Evolutionary conservation across 2,797 vertebrate genomes (phyloP), one percentile per base, ranked within the genome.

Genomic region (Lates japonicus): DNA sequence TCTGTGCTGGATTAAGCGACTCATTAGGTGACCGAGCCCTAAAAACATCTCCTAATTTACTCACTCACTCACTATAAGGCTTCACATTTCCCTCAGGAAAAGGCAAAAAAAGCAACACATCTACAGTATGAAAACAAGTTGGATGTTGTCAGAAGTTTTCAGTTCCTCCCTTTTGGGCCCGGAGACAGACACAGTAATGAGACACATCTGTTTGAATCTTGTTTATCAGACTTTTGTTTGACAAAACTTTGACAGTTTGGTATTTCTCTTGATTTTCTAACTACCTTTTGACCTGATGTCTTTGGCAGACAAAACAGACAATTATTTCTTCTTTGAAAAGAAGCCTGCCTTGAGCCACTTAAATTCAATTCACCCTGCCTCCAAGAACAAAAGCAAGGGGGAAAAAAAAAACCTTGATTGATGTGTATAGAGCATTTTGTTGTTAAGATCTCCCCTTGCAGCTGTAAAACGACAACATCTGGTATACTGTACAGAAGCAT

Each of bases 131-230:
- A 72, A 79, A 86, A 78, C 61, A 75, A 74, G 71, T 22, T 72
- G 61, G 9, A 63, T 80, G 60, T 6, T 70, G 65, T 78, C 9
- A 75, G 66, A 79, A 58, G 20, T 69, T 69, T 58, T 58, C 22
- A n/a, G 29, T 69, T 74, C 41, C 49, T 70, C 51, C 29, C 65
- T 74, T n/a, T 77, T 59, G 74, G 54, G 67, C 64, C 39, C 51
- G 62, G 66, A 78, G 60, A 70, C 68, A 69, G 66, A 73, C 44
- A 25, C 46, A 14, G 59, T 83, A 74, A 88, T 74, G 67, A 88
- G 74, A 81, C 65, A 63, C 20, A 20, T 48, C 52, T 74, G 49
- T 76, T 68, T 67, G 37, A 58, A 64, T 62, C 44, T 79, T 74
- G 49, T 84, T 81, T 46, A 78, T 78, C 74, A 80, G 63, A 69